Percentiles rank a stretch among this genome's conserved stretches.
Conservation (phyloP, 1,140 invertebrate species). For the Bombus pascuorum region DNA sequence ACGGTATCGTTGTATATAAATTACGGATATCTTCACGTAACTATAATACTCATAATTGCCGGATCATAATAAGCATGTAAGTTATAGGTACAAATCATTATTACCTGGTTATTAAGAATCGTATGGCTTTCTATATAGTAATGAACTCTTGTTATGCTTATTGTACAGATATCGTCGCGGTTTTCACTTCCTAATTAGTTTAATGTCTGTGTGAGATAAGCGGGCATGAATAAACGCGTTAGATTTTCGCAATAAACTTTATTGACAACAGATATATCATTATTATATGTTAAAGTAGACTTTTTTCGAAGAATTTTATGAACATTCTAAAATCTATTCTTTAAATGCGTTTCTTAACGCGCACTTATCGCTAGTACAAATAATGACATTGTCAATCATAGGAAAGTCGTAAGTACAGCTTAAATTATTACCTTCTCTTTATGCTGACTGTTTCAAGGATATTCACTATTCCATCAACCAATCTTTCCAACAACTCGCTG, state of each 20-base stretch:
- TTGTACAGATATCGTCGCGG: not conserved
- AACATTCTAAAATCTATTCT: too few species aligned
- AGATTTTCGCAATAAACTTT: not conserved
- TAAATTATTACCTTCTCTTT: too few species aligned
- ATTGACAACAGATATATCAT: not conserved
- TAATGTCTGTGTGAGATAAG: not conserved
- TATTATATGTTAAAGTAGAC: too few species aligned
- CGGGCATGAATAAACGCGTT: too few species aligned
- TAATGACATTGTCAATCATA: too few species aligned
- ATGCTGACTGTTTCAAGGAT: too few species aligned
- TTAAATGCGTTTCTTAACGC: too few species aligned
- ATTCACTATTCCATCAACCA: too few species aligned
- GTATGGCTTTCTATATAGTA: not conserved
- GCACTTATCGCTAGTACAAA: too few species aligned
- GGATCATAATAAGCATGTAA: not conserved
- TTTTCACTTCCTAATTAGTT: not conserved
- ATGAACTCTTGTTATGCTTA: not conserved
- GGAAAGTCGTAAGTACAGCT: too few species aligned
- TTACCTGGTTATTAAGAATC: not conserved
- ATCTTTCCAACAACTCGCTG: too few species aligned
- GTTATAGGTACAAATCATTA: constrained; percentile 3
- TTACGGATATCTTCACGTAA: constrained; percentile 1
- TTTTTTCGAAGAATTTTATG: too few species aligned
- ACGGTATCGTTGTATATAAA: constrained; percentile 19
- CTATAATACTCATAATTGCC: not conserved